These are phyloP conservation scores for Pangasius djambal DNA, from an alignment of 2,797 vertebrate genomes.

Conservation along the genomic window DNA sequence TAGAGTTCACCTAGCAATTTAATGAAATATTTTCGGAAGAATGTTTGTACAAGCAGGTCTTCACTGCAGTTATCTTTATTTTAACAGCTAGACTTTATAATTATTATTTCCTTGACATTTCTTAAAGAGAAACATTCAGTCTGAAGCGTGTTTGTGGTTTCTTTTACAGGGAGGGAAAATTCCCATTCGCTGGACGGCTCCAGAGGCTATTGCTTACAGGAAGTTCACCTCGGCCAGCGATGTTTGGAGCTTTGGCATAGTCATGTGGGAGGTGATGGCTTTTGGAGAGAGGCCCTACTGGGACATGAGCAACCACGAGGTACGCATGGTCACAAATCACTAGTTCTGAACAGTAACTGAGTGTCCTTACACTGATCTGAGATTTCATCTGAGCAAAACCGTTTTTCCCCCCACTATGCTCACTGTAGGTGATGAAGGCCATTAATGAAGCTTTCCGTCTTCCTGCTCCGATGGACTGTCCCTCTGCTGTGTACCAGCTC, in stretches of 20 bases:
- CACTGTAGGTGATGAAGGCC: slow-evolving; percentile 92
- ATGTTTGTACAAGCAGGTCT: slow-evolving; percentile 46
- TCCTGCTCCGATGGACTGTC: slow-evolving; percentile 94
- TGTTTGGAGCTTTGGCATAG: slow-evolving; percentile 97
- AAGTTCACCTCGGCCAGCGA: slow-evolving; percentile 98
- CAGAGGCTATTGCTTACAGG: slow-evolving; percentile 93
- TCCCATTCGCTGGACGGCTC: slow-evolving; percentile 96
- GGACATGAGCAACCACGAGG: slow-evolving; percentile 89
- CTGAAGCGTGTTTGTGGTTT: slow-evolving; percentile 48
- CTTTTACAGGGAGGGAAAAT: slow-evolving; percentile 91
- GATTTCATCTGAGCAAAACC: slow-evolving; percentile 13
- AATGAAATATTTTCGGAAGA: slow-evolving; percentile 52
- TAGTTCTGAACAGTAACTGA: slow-evolving; percentile 23
- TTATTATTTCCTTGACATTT: slow-evolving; percentile 54
- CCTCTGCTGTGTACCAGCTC: slow-evolving; percentile 94
- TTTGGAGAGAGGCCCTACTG: slow-evolving; percentile 96
- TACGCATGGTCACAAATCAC: slow-evolving; percentile 43
- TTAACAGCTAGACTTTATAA: slow-evolving; percentile 48
- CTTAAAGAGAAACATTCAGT: slow-evolving; percentile 42
- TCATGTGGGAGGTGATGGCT: slow-evolving; percentile 99
- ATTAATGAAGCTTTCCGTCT: slow-evolving; percentile 96
- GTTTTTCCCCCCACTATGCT: neutral
- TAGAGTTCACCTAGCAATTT: slow-evolving; percentile 53
- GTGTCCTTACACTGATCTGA: slow-evolving; percentile 16
- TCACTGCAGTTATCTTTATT: slow-evolving; percentile 53